Evolutionary conservation across 2,888 invertebrate genomes (phyloP).

Genomic region (Drosophila lacicola): DNA sequence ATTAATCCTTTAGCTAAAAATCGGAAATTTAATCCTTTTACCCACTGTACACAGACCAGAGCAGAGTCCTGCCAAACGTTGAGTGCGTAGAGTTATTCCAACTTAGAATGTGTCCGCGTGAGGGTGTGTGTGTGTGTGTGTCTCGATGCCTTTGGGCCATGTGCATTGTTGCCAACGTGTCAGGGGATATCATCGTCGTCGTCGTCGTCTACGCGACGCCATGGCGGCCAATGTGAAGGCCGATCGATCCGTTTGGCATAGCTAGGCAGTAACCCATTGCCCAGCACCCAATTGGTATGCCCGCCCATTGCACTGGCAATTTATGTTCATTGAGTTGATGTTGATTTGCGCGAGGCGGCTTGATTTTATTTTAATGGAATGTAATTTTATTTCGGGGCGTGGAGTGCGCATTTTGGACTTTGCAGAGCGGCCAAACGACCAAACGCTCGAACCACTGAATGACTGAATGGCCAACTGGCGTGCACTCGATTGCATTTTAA

Average conservation of each 20-base stretch:
- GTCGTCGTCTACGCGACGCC: constrained; percentile 32
- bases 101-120: constrained; percentile 9
- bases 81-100: neutral
- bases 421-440: constrained; percentile 23
- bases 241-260: constrained; percentile 64
- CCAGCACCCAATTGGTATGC: constrained; percentile 1
- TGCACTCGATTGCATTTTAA: constrained; percentile 71
- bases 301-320: constrained; percentile 52
- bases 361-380: constrained; percentile 78
- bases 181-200: constrained; percentile 25
- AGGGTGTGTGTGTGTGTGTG: constrained; percentile 12
- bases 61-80: constrained; percentile 38
- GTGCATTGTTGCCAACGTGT: constrained; percentile 40
- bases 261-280: neutral
- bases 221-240: constrained; percentile 76
- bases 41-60: constrained; percentile 21
- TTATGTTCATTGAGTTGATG: constrained; percentile 78
- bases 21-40: constrained; percentile 12
- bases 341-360: constrained; percentile 72
- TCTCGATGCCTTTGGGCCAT: constrained; percentile 50
- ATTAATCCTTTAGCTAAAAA: neutral
- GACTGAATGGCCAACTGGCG: constrained; percentile 23
- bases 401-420: constrained; percentile 31
- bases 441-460: constrained; percentile 12
- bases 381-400: constrained; percentile 56